Evolutionary conservation across 92 coral and sea anemone genomes (phyloP).

Genomic region (Porites rus): DNA sequence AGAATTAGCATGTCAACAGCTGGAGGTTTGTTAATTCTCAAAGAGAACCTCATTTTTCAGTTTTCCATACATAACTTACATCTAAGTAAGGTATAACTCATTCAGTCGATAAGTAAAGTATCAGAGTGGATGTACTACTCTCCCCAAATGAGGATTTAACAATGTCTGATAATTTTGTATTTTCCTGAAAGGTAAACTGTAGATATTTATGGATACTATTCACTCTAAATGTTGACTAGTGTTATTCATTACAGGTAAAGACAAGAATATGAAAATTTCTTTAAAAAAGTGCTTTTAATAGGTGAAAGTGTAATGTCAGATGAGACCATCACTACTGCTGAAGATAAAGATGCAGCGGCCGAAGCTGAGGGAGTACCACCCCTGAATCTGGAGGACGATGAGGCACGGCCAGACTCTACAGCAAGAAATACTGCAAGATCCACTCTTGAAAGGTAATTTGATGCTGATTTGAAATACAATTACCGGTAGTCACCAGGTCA

Average conservation of each 20-base stretch:
- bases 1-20: conserved; percentile 83
- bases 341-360: conserved; percentile 60
- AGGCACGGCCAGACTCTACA: conserved; percentile 68
- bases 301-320: conserved; percentile 74
- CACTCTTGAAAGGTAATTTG: conserved; percentile 80
- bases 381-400: conserved; percentile 77
- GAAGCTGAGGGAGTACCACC: conserved; percentile 75
- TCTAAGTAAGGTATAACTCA: too few relatives aligned
- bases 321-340: conserved; percentile 58
- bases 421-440: conserved; percentile 88
- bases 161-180: too few relatives aligned
- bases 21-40: conserved; percentile 51
- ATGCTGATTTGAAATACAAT: neutral
- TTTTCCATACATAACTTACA: too few relatives aligned
- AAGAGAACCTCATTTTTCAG: neutral
- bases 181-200: too few relatives aligned
- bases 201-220: too few relatives aligned
- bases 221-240: too few relatives aligned
- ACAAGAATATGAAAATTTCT: too few relatives aligned
- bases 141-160: too few relatives aligned
- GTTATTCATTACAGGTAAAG: too few relatives aligned
- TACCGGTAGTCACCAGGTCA: too few relatives aligned
- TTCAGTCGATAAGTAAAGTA: too few relatives aligned
- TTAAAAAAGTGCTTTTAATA: neutral
- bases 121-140: too few relatives aligned